These are phyloP conservation scores for Hemiscyllium ocellatum DNA, from an alignment of 2,113 vertebrate genomes.

Conservation along the genomic window DNA sequence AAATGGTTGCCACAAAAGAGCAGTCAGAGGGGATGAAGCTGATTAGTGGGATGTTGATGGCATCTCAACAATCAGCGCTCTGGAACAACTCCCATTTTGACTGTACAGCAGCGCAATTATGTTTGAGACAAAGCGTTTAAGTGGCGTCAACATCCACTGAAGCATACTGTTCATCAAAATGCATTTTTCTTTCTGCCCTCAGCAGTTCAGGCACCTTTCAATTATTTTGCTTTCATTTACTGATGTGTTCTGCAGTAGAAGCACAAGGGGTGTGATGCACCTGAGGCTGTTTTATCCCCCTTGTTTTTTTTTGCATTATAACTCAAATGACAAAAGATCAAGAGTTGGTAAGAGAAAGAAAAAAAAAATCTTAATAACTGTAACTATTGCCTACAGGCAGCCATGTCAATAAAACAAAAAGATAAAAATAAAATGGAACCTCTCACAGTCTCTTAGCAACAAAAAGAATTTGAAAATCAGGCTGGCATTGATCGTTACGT, in stretches of 20 bases:
- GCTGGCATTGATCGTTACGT: not conserved
- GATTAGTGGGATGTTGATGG: not conserved
- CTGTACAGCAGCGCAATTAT: not conserved
- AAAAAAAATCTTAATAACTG: not conserved
- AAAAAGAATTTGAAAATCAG: not conserved
- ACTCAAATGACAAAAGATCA: slow-evolving; percentile 14
- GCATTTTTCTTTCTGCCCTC: no score
- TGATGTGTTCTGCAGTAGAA: not conserved
- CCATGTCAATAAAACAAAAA: not conserved
- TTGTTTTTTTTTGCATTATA: not conserved
- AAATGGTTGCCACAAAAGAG: not conserved
- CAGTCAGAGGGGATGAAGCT: not conserved
- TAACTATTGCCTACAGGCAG: not conserved
- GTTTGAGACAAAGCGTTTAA: not conserved
- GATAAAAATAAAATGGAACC: not conserved
- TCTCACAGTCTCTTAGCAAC: not conserved
- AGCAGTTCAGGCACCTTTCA: slow-evolving; percentile 16
- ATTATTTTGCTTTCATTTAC: not conserved
- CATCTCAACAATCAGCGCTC: not conserved
- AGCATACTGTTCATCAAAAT: not conserved
- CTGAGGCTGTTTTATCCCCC: not conserved
- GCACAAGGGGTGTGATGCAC: not conserved
- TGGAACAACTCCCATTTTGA: not conserved
- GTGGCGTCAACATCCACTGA: not conserved
- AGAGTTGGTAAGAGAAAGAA: not conserved